Evolutionary conservation across 2,888 invertebrate genomes (phyloP).

Genomic region (Xestia xanthographa): DNA sequence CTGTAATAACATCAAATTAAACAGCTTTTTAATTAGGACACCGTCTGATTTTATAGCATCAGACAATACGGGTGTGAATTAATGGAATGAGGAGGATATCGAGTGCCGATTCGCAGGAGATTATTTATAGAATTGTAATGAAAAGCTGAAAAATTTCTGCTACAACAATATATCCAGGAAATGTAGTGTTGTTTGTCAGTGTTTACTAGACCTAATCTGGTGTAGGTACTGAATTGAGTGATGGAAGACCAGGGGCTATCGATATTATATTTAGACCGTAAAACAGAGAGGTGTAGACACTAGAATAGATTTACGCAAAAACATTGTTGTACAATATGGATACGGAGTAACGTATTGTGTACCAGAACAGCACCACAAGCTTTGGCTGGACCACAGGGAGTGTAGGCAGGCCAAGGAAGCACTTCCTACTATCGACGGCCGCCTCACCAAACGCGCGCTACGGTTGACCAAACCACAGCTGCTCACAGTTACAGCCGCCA

Average conservation of each 20-base stretch:
- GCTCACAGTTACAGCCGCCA: too few relatives aligned
- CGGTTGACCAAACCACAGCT: too few relatives aligned
- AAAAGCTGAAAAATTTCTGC: background rate
- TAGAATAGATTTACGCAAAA: background rate
- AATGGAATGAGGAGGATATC: constrained; percentile 13
- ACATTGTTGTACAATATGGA: background rate
- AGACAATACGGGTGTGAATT: constrained; percentile 23
- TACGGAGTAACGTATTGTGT: too few relatives aligned
- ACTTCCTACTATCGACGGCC: too few relatives aligned
- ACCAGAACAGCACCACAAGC: too few relatives aligned
- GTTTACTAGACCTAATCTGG: background rate
- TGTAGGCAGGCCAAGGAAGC: too few relatives aligned
- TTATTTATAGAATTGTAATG: constrained; percentile 13
- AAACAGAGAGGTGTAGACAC: background rate
- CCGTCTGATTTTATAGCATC: constrained; percentile 42
- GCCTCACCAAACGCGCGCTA: too few relatives aligned
- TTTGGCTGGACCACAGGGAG: too few relatives aligned
- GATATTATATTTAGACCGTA: too few relatives aligned
- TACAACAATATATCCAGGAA: background rate
- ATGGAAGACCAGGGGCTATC: background rate
- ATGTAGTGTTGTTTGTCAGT: background rate
- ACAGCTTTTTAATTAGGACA: constrained; percentile 55
- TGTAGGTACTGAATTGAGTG: background rate
- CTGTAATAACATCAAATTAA: constrained; percentile 57
- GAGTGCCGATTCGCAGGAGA: background rate